Base-by-base conservation (phyloP, 2,113 vertebrate genomes). In the Stictonetta naevosa region DNA sequence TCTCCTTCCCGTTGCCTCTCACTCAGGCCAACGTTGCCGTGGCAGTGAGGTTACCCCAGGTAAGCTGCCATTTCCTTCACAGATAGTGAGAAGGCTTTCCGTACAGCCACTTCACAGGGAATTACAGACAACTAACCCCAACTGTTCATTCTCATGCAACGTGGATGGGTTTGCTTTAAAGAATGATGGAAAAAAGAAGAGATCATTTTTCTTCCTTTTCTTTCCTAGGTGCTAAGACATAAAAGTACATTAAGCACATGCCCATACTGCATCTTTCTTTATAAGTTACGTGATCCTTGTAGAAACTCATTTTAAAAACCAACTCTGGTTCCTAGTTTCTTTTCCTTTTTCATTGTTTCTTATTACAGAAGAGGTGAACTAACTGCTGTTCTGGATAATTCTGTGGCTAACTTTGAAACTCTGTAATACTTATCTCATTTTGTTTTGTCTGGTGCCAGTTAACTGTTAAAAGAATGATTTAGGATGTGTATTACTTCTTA, bases 201-300 rank as follows among this genome's bases (percentile, higher is more conserved):
- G 29, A 58, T 21, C 3, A 8, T 90, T 92, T 88, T 80, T 88
- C 80, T 92, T 86, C 19, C 44, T 91, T 82, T 85, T 87, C 40
- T 74, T 48, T 92, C 82, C 50, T 36, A 66, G 59, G 80, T 64
- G 28, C 68, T 83, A 69, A 92, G 48, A 76, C 63, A 77, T 93
- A 96, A 94, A 86, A 80, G 83, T 31, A 81, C 40, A n/a, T 53
- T 69, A 73, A 73, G 46, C 0, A 0, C 20, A 80, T 46, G 80
- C 50, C 64, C 93, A 52, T 83, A 81, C 93, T 90, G 92, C 72
- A 63, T 95, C 66, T 94, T 58, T 82, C 78, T 92, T 94, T 90
- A 76, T 76, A 79, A 90, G 59, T 60, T 93, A 83, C 83, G 58
- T 74, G 46, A 71, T 95, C 59, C 73, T 67, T 71, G 46, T 81